These are phyloP conservation scores for Gouania willdenowi DNA, from an alignment of 2,797 vertebrate genomes.

Conservation along the genomic window DNA sequence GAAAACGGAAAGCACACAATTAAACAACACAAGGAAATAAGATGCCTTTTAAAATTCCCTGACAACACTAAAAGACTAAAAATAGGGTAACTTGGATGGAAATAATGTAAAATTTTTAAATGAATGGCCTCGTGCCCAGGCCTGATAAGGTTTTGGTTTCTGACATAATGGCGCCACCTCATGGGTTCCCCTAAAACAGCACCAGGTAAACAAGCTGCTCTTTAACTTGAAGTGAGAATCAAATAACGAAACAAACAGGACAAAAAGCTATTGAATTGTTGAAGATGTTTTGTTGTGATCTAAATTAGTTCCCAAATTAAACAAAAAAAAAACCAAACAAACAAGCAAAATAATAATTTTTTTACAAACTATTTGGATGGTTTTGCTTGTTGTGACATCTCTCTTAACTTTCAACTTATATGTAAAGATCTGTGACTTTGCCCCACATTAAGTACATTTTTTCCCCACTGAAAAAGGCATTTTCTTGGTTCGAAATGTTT, in stretches of 20 bases:
- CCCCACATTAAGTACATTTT: slow-evolving; percentile 73
- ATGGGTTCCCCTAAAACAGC: slow-evolving; percentile 36
- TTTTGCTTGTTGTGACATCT: slow-evolving; percentile 59
- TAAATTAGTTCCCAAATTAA: slow-evolving; percentile 43
- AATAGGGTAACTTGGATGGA: slow-evolving; percentile 3
- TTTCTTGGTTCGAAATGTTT: slow-evolving; percentile 81
- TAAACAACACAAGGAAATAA: slow-evolving; percentile 36
- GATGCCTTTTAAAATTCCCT: slow-evolving; percentile 52
- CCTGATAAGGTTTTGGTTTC: slow-evolving; percentile 8
- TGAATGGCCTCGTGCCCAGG: slow-evolving; percentile 31
- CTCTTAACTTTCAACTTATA: slow-evolving; percentile 45
- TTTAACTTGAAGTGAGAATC: background rate
- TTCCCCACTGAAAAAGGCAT: slow-evolving; percentile 82
- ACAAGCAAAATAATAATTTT: slow-evolving; percentile 17
- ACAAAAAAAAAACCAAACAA: too few relatives aligned
- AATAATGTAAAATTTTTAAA: slow-evolving; percentile 36
- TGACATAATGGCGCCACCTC: slow-evolving; percentile 44
- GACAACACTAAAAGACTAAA: slow-evolving; percentile 30
- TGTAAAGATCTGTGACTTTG: slow-evolving; percentile 74
- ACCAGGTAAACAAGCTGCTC: slow-evolving; percentile 12
- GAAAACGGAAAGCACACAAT: slow-evolving; percentile 7
- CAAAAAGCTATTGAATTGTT: too few relatives aligned
- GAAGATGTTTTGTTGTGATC: slow-evolving; percentile 28
- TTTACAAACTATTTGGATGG: slow-evolving; percentile 36
- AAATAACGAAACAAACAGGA: slow-evolving; percentile 20